Percentiles rank a stretch among this genome's conserved stretches.
These are phyloP conservation scores for Lordiphosa fenestrarum DNA, from an alignment of 2,888 invertebrate species.

Conservation along the genomic window DNA sequence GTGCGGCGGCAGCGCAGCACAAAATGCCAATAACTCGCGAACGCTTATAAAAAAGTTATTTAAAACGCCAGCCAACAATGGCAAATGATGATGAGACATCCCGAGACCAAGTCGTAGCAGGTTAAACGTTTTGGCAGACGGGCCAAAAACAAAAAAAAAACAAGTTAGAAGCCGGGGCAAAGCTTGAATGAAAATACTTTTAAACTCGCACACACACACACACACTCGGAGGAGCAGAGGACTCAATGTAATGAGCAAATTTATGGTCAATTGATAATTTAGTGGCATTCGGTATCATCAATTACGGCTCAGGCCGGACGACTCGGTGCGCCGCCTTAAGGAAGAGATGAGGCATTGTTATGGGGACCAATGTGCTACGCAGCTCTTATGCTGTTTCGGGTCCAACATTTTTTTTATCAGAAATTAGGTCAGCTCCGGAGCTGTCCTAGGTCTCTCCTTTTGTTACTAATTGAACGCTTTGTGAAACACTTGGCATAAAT, in stretches of 20 bases:
- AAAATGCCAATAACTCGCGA: constrained; percentile 58
- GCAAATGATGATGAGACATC: constrained; percentile 67
- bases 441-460: constrained; percentile 69
- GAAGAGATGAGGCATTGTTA: constrained; percentile 78
- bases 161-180: constrained; percentile 20
- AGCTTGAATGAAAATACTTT: constrained; percentile 58
- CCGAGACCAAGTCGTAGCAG: constrained; percentile 31
- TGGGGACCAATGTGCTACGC: constrained; percentile 73
- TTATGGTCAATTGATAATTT: constrained; percentile 80
- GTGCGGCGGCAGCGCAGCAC: constrained; percentile 32
- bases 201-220: constrained; percentile 27
- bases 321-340: constrained; percentile 35
- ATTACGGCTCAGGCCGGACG: constrained; percentile 61
- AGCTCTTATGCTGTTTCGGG: constrained; percentile 1
- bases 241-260: constrained; percentile 78
- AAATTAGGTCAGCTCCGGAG: constrained; percentile 51
- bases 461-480: constrained; percentile 80
- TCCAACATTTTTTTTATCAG: constrained; percentile 31
- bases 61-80: constrained; percentile 67
- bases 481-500: constrained; percentile 80
- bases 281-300: constrained; percentile 80
- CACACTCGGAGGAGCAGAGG: constrained; percentile 13
- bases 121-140: constrained; percentile 53
- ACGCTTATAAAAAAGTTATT: constrained; percentile 68
- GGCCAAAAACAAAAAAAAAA: constrained; percentile 20